These are phyloP conservation scores for Copsychus sechellarum DNA, from an alignment of 2,113 vertebrate species.

Conservation along the genomic window DNA sequence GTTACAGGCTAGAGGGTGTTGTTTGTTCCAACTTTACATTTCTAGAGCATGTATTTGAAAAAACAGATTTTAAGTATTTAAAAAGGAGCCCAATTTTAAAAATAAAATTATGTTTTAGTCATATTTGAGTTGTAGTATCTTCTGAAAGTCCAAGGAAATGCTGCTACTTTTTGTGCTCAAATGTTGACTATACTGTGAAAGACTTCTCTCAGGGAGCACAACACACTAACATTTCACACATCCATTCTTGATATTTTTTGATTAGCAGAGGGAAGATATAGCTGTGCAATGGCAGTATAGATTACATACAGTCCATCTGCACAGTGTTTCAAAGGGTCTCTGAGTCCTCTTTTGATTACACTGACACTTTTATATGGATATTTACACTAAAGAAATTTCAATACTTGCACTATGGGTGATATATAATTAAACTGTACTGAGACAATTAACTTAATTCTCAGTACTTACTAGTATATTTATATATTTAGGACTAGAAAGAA, in stretches of 20 bases:
- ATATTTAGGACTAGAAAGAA: not conserved
- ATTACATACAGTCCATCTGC: not conserved
- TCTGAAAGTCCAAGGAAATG: not conserved
- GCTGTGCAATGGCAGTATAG: not conserved
- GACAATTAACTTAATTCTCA: not conserved
- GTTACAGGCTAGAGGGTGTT: not conserved
- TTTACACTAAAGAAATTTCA: not conserved
- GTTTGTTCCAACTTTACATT: not conserved
- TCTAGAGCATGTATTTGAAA: not conserved
- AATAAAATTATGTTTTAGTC: not conserved
- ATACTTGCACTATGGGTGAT: not conserved
- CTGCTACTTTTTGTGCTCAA: not conserved
- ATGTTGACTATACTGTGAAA: not conserved
- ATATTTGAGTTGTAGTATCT: not conserved
- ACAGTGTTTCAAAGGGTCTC: not conserved
- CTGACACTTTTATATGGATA: not conserved
- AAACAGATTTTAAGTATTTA: not conserved
- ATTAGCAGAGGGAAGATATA: not conserved
- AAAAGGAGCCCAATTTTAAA: not conserved
- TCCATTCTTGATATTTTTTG: not conserved
- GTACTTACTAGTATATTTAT: not conserved
- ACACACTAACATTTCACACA: not conserved
- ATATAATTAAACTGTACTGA: not conserved
- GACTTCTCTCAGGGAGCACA: not conserved
- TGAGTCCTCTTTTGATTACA: not conserved